A percentile compares a stretch with the other conserved stretches of the same genome.
Evolutionary conservation across 2,888 invertebrate genomes (phyloP).

Genomic region (Lysandra bellargus): DNA sequence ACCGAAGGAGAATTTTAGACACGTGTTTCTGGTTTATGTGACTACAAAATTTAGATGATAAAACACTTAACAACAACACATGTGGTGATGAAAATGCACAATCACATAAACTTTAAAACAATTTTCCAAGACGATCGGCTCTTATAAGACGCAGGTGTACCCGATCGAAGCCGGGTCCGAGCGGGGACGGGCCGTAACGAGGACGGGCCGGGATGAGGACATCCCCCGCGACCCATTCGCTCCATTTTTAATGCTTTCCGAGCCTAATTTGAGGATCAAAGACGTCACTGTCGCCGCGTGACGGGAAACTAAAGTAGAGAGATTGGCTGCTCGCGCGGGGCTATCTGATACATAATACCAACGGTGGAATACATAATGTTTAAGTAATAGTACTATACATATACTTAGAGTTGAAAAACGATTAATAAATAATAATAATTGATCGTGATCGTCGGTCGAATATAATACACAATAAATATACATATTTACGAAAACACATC

Average conservation of each 20-base stretch:
- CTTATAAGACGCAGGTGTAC: not conserved
- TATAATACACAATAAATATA: not conserved
- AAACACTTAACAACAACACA: not conserved
- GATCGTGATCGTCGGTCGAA: no score
- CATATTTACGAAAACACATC: not conserved
- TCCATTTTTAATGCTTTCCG: conserved; percentile 9
- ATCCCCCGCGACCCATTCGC: not conserved
- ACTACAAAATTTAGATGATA: not conserved
- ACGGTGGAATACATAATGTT: not conserved
- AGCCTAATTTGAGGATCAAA: conserved; percentile 6
- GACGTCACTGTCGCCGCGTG: not conserved
- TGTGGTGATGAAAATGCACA: no score
- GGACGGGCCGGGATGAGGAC: not conserved
- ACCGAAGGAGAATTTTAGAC: no score
- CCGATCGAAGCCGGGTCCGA: not conserved
- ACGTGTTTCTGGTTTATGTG: no score
- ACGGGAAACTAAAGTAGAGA: not conserved
- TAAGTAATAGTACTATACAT: not conserved
- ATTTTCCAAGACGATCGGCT: not conserved
- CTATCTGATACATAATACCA: not conserved
- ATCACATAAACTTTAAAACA: not conserved
- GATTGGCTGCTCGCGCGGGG: not conserved
- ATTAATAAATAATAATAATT: no score
- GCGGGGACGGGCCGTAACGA: not conserved
- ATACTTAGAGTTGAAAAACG: not conserved